Evolutionary conservation across 1,140 invertebrate species (phyloP).

Genomic region (Cataglyphis hispanica): DNA sequence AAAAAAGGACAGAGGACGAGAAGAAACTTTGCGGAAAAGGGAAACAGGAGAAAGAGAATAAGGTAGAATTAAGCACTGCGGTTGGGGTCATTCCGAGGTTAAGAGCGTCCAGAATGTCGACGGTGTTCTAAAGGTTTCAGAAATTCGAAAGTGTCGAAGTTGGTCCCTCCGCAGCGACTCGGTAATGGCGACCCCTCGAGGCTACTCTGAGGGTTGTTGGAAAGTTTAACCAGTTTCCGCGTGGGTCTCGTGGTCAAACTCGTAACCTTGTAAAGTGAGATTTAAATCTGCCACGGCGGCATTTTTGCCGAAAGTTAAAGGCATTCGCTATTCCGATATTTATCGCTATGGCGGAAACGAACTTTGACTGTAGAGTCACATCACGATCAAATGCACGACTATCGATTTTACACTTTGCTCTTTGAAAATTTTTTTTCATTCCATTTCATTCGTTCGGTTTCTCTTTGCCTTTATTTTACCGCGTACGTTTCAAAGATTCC

Average conservation of each 20-base stretch:
- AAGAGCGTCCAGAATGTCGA: slow-evolving; percentile 54
- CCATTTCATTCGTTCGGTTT: background rate
- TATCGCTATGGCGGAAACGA: background rate
- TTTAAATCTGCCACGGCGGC: slow-evolving; percentile 49
- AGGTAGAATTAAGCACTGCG: slow-evolving; percentile 35
- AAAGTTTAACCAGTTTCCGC: slow-evolving; percentile 74
- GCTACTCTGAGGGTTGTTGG: slow-evolving; percentile 63
- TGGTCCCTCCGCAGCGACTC: slow-evolving; percentile 63
- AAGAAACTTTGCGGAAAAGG: slow-evolving; percentile 41
- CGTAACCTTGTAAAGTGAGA: slow-evolving; percentile 68
- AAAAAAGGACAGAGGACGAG: background rate
- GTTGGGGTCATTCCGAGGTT: slow-evolving; percentile 28
- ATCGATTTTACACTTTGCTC: slow-evolving; percentile 12
- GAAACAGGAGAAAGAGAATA: background rate
- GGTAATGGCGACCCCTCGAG: slow-evolving; percentile 69
- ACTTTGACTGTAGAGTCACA: background rate
- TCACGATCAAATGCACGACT: background rate
- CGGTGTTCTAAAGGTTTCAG: slow-evolving; percentile 53
- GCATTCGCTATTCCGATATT: slow-evolving; percentile 39
- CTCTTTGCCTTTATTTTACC: background rate
- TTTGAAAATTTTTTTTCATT: background rate
- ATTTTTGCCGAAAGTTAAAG: slow-evolving; percentile 34
- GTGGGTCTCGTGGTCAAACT: slow-evolving; percentile 54
- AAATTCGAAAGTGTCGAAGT: slow-evolving; percentile 69
- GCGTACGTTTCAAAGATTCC: background rate